Conservation (phyloP, 2,113 vertebrate species). For the Pseudorasbora parva region DNA sequence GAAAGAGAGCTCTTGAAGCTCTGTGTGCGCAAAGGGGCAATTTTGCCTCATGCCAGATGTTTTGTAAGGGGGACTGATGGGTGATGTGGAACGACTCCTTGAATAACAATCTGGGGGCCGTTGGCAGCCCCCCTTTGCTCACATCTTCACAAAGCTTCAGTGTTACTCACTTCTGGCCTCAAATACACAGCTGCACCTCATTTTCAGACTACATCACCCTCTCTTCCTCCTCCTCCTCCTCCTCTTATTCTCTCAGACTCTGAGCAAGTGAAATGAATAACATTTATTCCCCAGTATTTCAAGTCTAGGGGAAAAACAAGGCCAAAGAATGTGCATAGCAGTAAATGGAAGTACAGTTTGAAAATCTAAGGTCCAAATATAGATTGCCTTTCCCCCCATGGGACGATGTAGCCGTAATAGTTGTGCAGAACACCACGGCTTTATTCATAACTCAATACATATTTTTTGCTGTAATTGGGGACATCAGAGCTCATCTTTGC, state of each 20-base stretch:
- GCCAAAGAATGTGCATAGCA: conserved; percentile 22
- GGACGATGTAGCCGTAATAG: conserved; percentile 8
- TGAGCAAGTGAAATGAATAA: conserved; percentile 66
- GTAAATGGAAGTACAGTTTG: conserved; percentile 48
- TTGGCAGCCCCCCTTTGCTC: neutral
- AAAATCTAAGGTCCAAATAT: conserved; percentile 53
- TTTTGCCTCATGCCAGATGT: conserved; percentile 47
- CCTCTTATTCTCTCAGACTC: conserved; percentile 52
- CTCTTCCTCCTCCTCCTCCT: conserved; percentile 41
- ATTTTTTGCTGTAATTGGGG: conserved; percentile 49
- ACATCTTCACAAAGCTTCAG: conserved; percentile 34
- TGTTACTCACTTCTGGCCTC: conserved; percentile 1
- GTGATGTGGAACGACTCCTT: conserved; percentile 17
- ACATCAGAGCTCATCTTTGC: conserved; percentile 17
- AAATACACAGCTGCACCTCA: conserved; percentile 43
- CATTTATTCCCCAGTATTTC: conserved; percentile 56
- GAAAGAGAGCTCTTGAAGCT: conserved; percentile 32
- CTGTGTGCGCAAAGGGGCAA: conserved; percentile 30
- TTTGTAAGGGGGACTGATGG: conserved; percentile 24
- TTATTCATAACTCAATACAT: conserved; percentile 35
- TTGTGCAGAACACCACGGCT: neutral
- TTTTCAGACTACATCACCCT: conserved; percentile 53
- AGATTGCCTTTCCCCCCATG: conserved; percentile 31
- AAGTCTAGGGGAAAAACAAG: conserved; percentile 41
- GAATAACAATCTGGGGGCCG: conserved; percentile 48